Evolutionary conservation across 1,140 invertebrate species (phyloP), one percentile per base, ranked within the genome.

Genomic region (Bombus turneri): DNA sequence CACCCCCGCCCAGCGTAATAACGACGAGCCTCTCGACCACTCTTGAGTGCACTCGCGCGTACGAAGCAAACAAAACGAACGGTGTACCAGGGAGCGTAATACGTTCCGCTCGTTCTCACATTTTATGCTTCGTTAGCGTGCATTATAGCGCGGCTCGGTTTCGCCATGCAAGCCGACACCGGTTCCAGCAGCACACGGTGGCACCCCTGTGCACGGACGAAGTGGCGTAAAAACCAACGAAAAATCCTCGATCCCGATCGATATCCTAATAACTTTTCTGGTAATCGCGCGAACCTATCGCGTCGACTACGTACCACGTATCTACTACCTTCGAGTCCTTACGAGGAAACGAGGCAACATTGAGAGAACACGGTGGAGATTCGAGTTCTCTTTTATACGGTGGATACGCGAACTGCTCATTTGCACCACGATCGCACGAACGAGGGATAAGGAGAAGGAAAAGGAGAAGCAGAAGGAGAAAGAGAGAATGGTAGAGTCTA

Each of bases 221-320:
- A 28, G 6, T 72, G 43, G 37, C 59, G 86, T 86, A 62, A 87
- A 86, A 83, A 75, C 62, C 13, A 10, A 34, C 39, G 78, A 83
- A 82, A 83, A 71, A 69, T 81, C 78, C n/a, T 68, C 82, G 83
- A 79, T 80, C 83, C 86, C 89, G 89, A 92, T 93, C 92, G 91
- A 92, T 92, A 92, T 91, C 83, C 91, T 85, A 90, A 93, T 93
- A 93, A 92, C 90, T 93, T 92, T 62, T 87, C 88, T 82, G 85
- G 78, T 92, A 92, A 92, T 92, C 92, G 90, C 86, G 90, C 85
- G 90, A 90, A 91, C 90, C 88, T 89, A 89, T 88, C 91, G 87
- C 57, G 43, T 31, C 37, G 71, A 73, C 84, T 79, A 69, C 68
- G 81, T 76, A 75, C 85, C 47, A 53, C 47, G 47, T 53, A 53